A percentile compares a stretch with the other conserved stretches of the same genome.
phyloP scores from a whole-genome alignment of 2,797 vertebrate species.

The Labeo calbasu region DNA sequence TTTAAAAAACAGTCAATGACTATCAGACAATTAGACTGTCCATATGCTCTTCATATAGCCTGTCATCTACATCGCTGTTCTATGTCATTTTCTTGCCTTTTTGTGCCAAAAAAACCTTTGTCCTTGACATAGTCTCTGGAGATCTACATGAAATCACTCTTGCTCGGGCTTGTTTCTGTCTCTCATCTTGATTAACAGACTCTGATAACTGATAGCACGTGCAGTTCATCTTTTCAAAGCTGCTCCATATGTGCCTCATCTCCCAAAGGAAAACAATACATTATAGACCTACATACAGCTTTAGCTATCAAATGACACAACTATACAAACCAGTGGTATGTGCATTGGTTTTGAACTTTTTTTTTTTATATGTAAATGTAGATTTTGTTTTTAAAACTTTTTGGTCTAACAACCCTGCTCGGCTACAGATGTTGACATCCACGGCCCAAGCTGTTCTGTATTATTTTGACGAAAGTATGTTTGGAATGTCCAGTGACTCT shows the following conservation, averaged over 20 bases:
- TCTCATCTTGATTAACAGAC: conserved; percentile 27
- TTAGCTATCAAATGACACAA: background rate
- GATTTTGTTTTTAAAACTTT: background rate
- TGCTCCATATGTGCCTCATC: background rate
- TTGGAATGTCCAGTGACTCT: conserved; percentile 73
- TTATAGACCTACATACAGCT: background rate
- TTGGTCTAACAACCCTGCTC: background rate
- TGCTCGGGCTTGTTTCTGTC: background rate
- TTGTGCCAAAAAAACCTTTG: conserved; percentile 24
- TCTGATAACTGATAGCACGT: conserved; percentile 4
- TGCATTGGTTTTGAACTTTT: background rate
- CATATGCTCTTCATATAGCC: background rate
- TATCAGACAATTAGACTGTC: background rate
- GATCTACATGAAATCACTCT: conserved; percentile 28
- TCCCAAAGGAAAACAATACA: background rate
- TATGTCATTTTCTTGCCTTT: conserved; percentile 17
- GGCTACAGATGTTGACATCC: conserved; percentile 70
- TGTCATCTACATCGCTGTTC: conserved; percentile 30
- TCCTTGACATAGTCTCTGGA: conserved; percentile 21
- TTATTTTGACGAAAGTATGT: conserved; percentile 61
- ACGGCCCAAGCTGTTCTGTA: conserved; percentile 58
- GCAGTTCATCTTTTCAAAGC: conserved; percentile 17
- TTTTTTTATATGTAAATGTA: too few relatives aligned
- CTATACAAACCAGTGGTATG: background rate
- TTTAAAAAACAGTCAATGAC: background rate